Evolutionary conservation across 2,888 invertebrate species (phyloP), one percentile per base, ranked within the genome.

Genomic region (Palloptera scutellata): DNA sequence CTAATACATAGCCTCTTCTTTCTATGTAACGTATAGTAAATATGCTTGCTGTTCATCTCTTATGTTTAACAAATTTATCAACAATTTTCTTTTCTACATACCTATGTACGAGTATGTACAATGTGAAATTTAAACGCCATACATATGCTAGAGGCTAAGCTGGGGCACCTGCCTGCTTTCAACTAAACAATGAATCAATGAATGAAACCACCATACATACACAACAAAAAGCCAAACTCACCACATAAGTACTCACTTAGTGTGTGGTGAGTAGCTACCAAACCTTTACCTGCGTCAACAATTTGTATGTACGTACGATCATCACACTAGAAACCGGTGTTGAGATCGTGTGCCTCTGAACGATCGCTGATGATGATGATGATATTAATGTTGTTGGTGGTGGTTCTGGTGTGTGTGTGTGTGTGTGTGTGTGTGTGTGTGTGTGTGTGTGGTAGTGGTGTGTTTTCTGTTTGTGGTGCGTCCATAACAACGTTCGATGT

Each of bases 241-340:
- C 30, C 30, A 4, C 30, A 30, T 30, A 30, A 2, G 2, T 6
- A 30, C 30, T 30, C 30, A 30, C 30, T 6, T 30, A 4, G 30
- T 30, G 30, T 30, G 51, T 15, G 13, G 51, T 48, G 51, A 15
- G 13, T n/a, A 59, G 76, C 76, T 53, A 17, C 15, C 20, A 48
- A 57, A 48, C 65, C 65, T 62, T 65, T 68, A 80, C 77, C 78
- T 80, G 76, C 76, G 74, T 66, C 72, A 78, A 30, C 30, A 30
- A 30, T 30, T 4, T 30, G 6, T 6, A 4, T 30, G 6, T 6
- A 30, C 30, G 6, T 30, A 30, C 30, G 30, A 30, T 30, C 30
- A 30, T 30, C 30, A 30, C 30, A 30, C 30, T 6, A 30, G 6
- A 30, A 30, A 30, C 30, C 30, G 30, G 30, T 30, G 30, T 30